Evolutionary conservation across 1,140 invertebrate species (phyloP), one percentile per base, ranked within the genome.

Genomic region (Drosophila arawakana): DNA sequence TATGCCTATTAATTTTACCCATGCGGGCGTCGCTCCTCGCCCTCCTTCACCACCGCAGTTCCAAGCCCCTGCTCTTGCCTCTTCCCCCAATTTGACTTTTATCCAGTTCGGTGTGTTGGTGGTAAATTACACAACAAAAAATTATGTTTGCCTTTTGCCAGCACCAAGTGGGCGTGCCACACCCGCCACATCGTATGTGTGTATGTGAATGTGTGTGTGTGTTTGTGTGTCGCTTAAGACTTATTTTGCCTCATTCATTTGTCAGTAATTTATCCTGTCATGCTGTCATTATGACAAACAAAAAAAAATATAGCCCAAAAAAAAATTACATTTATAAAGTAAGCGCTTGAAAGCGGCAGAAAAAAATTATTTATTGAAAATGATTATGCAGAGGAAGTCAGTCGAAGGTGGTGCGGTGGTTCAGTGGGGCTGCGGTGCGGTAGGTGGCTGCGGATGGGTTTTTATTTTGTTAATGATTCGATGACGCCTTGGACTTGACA

Each of bases 1-100:
- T 91, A 91, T 91, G 90, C 90, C 90, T 91, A 91, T 91, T 91
- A 91, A 91, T 91, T 91, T 91, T 82, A 90, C 63, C 79, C 81
- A 81, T 85, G 84, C 84, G 77, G 81, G 74, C 81, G 75, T 77
- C 70, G 58, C 72, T 73, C 55, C 35, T 5, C 15, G n/a, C 8
- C 10, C 44, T 15, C 15, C 35, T 50, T 54, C 18, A 5, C 3
- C 47, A 54, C 4, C 11, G n/a, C 47, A 39, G 5, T 11, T 37
- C 15, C 43, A 18, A 37, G 46, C 37, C 69, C 71, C 21, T 37
- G 3, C 9, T 5, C 37, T 55, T 6, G 11, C 35, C 15, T 62
- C 21, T 35, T 55, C 55, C 18, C 34, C 18, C 55, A 58, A 43
- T 54, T 55, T 13, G 15, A 13, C 35, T 62, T 60, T 73, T 47